A percentile compares a stretch with the other conserved stretches of the same genome.
Evolutionary conservation across 2,113 vertebrate species (phyloP).

Genomic region (Callaeas wilsoni): DNA sequence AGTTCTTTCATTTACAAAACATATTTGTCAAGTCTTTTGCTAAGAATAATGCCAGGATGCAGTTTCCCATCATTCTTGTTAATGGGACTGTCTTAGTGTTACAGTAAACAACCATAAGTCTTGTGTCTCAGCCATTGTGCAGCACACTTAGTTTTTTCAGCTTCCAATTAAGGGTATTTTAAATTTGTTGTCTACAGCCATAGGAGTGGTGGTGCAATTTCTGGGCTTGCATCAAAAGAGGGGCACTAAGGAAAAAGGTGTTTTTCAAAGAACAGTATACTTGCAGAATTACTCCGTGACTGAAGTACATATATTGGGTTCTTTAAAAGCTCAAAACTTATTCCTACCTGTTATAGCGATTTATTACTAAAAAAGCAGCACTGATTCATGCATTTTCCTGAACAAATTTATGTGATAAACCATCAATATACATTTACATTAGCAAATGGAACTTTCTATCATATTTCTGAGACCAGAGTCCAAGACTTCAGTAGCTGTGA

Average conservation of each 20-base stretch:
- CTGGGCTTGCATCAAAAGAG: background rate
- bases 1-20: slow-evolving; percentile 81
- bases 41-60: slow-evolving; percentile 80
- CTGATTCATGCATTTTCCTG: slow-evolving; percentile 68
- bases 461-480: slow-evolving; percentile 1
- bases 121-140: slow-evolving; percentile 71
- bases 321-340: slow-evolving; percentile 31
- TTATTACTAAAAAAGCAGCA: slow-evolving; percentile 65
- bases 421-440: slow-evolving; percentile 67
- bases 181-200: slow-evolving; percentile 67
- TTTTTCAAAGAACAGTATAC: background rate
- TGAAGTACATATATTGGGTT: background rate
- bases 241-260: background rate
- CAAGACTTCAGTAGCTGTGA: slow-evolving; percentile 12
- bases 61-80: slow-evolving; percentile 82
- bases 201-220: slow-evolving; percentile 37
- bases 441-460: slow-evolving; percentile 45
- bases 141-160: slow-evolving; percentile 68
- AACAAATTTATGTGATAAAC: slow-evolving; percentile 70
- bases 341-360: slow-evolving; percentile 6
- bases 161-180: slow-evolving; percentile 76
- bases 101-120: slow-evolving; percentile 84
- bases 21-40: slow-evolving; percentile 82
- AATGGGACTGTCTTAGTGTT: slow-evolving; percentile 83
- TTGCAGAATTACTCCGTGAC: background rate